Evolutionary conservation across 1,140 invertebrate species (phyloP).

Genomic region (Leptinotarsa texana): DNA sequence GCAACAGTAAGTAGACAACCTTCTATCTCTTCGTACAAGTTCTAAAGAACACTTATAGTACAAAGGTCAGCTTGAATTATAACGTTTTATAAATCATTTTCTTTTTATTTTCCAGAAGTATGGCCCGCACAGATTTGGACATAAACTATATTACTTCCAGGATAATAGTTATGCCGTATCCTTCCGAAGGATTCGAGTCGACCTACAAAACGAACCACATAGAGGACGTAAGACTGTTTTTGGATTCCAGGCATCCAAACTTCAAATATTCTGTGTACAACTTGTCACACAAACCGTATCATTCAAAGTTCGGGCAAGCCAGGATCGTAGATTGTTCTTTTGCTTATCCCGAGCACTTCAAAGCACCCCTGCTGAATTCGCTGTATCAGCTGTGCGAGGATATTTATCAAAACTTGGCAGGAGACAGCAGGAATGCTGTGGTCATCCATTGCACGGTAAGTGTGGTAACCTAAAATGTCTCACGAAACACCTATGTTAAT

Average conservation of each 20-base stretch:
- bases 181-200: slow-evolving; percentile 91
- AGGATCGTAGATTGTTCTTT: slow-evolving; percentile 69
- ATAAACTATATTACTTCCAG: slow-evolving; percentile 89
- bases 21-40: not conserved
- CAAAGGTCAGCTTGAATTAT: no score
- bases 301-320: slow-evolving; percentile 57
- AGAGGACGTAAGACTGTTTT: slow-evolving; percentile 81
- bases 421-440: slow-evolving; percentile 79
- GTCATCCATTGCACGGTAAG: slow-evolving; percentile 86
- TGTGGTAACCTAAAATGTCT: slow-evolving; percentile 34
- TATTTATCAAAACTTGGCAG: slow-evolving; percentile 83
- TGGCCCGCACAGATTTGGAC: slow-evolving; percentile 85
- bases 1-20: slow-evolving; percentile 74
- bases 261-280: slow-evolving; percentile 82
- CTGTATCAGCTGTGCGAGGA: slow-evolving; percentile 83
- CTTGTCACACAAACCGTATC: slow-evolving; percentile 70
- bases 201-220: slow-evolving; percentile 91
- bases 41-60: no score
- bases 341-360: slow-evolving; percentile 65
- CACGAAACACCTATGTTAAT: no score
- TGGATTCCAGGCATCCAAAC: slow-evolving; percentile 73
- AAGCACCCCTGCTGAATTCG: slow-evolving; percentile 76
- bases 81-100: no score
- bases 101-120: slow-evolving; percentile 67
- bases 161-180: slow-evolving; percentile 89